Conservation (phyloP, 2,113 vertebrate species). For the Heterocephalus glaber region DNA sequence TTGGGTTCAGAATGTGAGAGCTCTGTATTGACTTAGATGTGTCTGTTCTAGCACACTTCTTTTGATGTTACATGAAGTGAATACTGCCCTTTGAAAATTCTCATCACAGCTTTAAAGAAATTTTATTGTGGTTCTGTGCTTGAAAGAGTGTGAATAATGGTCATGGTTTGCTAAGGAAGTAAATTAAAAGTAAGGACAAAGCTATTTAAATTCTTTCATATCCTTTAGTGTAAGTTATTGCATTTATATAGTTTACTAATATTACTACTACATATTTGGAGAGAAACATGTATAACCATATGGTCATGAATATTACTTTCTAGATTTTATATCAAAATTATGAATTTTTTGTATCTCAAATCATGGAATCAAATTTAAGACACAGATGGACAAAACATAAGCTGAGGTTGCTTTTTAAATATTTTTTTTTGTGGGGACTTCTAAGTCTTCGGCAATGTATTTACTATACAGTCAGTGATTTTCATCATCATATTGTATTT, state of each 20-base stretch:
- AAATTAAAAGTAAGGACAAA: conserved; percentile 4
- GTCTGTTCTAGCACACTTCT: conserved; percentile 57
- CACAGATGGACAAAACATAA: conserved; percentile 63
- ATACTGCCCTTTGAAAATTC: conserved; percentile 53
- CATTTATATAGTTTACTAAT: conserved; percentile 19
- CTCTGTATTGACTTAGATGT: conserved; percentile 64
- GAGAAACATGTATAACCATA: conserved; percentile 25
- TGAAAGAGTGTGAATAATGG: conserved; percentile 12
- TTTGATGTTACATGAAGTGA: conserved; percentile 77
- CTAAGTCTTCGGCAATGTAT: conserved; percentile 45
- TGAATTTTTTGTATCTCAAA: conserved; percentile 53
- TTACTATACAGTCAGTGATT: conserved; percentile 36
- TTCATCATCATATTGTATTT: conserved; percentile 35
- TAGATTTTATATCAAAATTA: conserved; percentile 63
- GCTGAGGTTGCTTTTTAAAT: conserved; percentile 35
- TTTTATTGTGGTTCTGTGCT: background rate
- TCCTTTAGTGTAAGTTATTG: conserved; percentile 35
- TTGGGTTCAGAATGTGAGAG: conserved; percentile 33
- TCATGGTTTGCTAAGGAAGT: background rate
- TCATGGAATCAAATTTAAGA: conserved; percentile 53
- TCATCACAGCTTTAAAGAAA: conserved; percentile 38
- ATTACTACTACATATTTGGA: conserved; percentile 43
- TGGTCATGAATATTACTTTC: conserved; percentile 54
- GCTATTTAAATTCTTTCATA: conserved; percentile 37
- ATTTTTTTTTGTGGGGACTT: background rate